These are phyloP conservation scores for Circaetus cinerascens DNA, from an alignment of 2,113 vertebrate genomes.

Conservation along the genomic window DNA sequence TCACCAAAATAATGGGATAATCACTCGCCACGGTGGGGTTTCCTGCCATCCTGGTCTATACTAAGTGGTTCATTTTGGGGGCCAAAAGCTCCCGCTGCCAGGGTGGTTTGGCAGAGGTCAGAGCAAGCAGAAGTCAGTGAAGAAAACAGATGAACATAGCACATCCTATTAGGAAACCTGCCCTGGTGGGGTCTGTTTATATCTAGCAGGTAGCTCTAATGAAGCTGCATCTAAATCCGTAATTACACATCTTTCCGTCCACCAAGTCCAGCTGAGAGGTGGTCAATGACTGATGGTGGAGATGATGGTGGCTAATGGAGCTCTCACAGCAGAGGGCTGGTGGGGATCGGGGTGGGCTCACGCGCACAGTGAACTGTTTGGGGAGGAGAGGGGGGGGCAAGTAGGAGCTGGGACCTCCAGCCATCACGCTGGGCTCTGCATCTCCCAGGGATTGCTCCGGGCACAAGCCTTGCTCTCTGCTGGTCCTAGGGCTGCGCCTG, in stretches of 20 bases:
- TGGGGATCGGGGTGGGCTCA: neutral
- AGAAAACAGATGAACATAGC: neutral
- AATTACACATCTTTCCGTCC: neutral
- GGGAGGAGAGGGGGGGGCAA: neutral
- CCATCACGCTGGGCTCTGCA: neutral
- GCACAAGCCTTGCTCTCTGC: neutral
- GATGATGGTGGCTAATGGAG: neutral
- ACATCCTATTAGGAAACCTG: neutral
- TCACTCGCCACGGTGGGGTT: fast-evolving
- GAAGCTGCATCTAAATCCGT: neutral
- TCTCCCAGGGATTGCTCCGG: neutral
- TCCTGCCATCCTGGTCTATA: neutral
- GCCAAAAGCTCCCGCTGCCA: neutral
- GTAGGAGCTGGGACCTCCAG: neutral
- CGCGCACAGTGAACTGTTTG: fast-evolving
- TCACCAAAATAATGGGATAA: neutral
- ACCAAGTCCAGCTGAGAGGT: neutral
- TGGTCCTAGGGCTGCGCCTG: fast-evolving
- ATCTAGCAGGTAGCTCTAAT: neutral
- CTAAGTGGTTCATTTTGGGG: no score
- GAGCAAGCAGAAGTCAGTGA: neutral
- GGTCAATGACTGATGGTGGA: neutral
- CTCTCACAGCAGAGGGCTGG: neutral
- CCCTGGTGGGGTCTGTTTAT: neutral
- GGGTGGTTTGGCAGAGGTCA: neutral